Conservation (phyloP, 2,113 vertebrate genomes). For the Salvelinus alpinus region DNA sequence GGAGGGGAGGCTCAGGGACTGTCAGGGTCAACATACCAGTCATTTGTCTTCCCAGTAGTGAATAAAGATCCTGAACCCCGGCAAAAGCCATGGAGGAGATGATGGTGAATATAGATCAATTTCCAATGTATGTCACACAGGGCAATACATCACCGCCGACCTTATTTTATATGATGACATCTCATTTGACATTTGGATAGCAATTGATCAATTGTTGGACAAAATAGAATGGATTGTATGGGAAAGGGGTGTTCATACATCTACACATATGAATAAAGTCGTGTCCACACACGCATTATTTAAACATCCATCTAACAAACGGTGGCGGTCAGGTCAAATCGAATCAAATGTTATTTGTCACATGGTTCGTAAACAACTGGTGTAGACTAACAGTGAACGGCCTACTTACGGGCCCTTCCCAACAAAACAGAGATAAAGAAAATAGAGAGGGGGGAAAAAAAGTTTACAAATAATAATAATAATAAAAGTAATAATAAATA, state of each 20-base stretch:
- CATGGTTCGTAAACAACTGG: no score
- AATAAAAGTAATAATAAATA: no score
- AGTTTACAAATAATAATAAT: no score
- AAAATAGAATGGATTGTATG: slow-evolving; percentile 39
- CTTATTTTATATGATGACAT: slow-evolving; percentile 50
- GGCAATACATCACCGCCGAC: not conserved
- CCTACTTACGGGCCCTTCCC: no score
- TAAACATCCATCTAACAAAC: not conserved
- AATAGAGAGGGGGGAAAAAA: no score
- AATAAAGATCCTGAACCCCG: not conserved
- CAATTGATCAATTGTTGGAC: slow-evolving; percentile 58
- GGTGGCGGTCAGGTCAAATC: not conserved
- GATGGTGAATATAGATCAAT: not conserved
- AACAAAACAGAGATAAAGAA: no score
- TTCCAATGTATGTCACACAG: not conserved
- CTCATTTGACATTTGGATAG: slow-evolving; percentile 64
- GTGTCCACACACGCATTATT: not conserved
- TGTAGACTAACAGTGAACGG: no score
- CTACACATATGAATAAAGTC: not conserved
- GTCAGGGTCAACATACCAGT: no score
- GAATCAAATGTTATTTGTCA: not conserved
- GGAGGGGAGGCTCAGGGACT: no score
- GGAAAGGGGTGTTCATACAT: no score
- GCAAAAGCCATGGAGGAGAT: not conserved
- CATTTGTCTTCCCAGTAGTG: slow-evolving; percentile 3